Evolutionary conservation across 2,113 vertebrate species (phyloP).

Genomic region (Numida meleagris): DNA sequence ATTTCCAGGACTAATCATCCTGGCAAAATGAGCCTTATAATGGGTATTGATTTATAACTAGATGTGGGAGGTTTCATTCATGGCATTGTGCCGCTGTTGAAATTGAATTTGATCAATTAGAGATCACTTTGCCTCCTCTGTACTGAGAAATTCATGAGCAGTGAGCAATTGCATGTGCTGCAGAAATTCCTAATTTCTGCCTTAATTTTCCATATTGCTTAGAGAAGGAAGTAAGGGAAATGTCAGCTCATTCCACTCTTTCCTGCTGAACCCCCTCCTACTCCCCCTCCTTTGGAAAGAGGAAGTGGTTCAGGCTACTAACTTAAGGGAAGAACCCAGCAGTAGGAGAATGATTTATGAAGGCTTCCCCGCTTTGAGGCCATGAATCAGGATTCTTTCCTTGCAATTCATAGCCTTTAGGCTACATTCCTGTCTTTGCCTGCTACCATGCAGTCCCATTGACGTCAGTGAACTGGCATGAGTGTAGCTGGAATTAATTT

Average conservation of each 20-base stretch:
- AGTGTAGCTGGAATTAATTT: not conserved
- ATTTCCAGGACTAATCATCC: not conserved
- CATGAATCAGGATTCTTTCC: constrained; percentile 32
- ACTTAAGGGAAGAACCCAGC: not conserved
- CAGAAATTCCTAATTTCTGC: not conserved
- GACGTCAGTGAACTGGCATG: not conserved
- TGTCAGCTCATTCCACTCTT: not conserved
- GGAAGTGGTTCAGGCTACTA: not conserved
- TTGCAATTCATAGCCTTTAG: not conserved
- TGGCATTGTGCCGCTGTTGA: not conserved
- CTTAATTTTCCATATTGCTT: not conserved
- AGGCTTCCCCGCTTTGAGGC: not conserved
- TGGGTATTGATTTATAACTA: constrained; percentile 17
- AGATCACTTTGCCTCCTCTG: not conserved
- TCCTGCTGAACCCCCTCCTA: not conserved
- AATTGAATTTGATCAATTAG: constrained; percentile 2
- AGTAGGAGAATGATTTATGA: not conserved
- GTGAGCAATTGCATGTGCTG: not conserved
- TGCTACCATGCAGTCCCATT: not conserved
- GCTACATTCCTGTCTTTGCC: not conserved
- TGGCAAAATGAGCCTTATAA: not conserved
- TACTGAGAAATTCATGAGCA: not conserved
- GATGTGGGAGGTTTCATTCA: not conserved
- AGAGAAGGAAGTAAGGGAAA: not conserved
- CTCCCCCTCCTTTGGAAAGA: not conserved